Percentiles rank a stretch among this genome's conserved stretches.
These are phyloP conservation scores for Cataglyphis hispanica DNA, from an alignment of 1,140 invertebrate genomes.

Conservation along the genomic window DNA sequence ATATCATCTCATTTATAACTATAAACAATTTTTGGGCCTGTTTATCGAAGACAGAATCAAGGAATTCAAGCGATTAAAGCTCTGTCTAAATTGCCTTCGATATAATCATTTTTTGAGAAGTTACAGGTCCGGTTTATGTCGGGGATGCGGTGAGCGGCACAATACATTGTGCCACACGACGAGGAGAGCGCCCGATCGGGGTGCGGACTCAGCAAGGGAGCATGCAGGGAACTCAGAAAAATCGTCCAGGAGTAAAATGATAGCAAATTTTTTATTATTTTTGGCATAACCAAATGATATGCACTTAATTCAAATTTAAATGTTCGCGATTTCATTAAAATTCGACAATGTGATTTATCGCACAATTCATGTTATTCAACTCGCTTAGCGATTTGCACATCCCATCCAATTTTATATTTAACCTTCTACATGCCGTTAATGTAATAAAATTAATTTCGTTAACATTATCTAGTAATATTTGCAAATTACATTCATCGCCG, in stretches of 20 bases:
- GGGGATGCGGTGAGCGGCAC: background rate
- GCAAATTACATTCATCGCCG: too few species aligned
- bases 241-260: too few species aligned
- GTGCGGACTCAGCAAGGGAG: too few species aligned
- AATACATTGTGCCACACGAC: background rate
- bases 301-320: background rate
- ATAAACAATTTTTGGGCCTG: background rate
- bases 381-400: too few species aligned
- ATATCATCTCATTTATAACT: background rate
- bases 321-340: background rate
- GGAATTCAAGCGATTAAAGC: background rate
- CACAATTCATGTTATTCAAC: too few species aligned
- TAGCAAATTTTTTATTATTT: too few species aligned
- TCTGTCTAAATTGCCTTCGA: background rate
- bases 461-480: too few species aligned
- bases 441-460: too few species aligned
- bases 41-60: background rate
- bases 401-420: too few species aligned
- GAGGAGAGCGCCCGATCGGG: background rate
- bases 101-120: background rate
- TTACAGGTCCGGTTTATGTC: background rate
- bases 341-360: too few species aligned
- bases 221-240: too few species aligned
- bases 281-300: background rate
- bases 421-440: too few species aligned